Evolutionary conservation across 2,888 invertebrate species (phyloP), one percentile per base, ranked within the genome.

Genomic region (Agriopis aurantiaria): DNA sequence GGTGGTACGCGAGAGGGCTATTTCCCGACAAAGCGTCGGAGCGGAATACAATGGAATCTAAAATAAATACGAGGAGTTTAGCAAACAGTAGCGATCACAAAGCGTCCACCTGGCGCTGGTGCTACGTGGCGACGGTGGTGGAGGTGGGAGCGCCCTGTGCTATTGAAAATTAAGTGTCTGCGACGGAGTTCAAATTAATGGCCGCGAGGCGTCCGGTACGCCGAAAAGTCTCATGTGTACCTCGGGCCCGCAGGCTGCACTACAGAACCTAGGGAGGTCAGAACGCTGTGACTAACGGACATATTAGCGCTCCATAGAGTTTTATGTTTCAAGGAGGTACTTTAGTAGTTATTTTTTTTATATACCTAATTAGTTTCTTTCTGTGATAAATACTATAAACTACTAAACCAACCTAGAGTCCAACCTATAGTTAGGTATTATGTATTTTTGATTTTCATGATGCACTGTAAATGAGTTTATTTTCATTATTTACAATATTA

Each of bases 1-100:
- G 84, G 78, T 76, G 76, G 88, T 87, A 85, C 86, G 87, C 87
- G 86, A 85, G 89, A 89, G 91, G 91, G 92, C 91, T 90, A 91
- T 91, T 91, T 88, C 82, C 87, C 89, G 87, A 91, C 92, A 92
- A 91, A 93, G 91, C 91, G 89, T 88, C 78, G 88, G 89, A 88
- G 87, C 87, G 86, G 77, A 85, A 86, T 80, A 93, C 93, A 93
- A 93, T 92, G 86, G 91, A 88, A 90, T 91, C 89, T 93, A 93
- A 92, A 94, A 93, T 94, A 94, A 93, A 94, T 93, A 94, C 91
- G 87, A 88, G 87, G 91, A 91, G 86, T 92, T 91, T 89, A 89
- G 93, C 93, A 93, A 93, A 93, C 91, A 92, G 84, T 78, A 85
- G 84, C 81, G 84, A 79, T 85, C 88, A 92, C 91, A 92, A 91